A percentile compares a stretch with the other conserved stretches of the same genome.
Evolutionary conservation across 2,888 invertebrate genomes (phyloP).

Genomic region (Epirrhoe tristata): DNA sequence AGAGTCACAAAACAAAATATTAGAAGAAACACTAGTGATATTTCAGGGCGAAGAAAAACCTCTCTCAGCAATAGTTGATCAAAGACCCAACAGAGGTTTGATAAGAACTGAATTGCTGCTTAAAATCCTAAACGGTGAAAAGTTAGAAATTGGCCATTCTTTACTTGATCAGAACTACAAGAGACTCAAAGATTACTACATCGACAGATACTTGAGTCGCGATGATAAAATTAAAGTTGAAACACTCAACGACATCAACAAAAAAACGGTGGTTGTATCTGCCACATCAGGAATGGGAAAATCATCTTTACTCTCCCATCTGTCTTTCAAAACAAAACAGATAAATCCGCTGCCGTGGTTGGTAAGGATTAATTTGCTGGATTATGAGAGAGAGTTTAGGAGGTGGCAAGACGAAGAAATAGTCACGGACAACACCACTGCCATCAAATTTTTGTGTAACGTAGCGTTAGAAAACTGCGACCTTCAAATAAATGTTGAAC

Average conservation of each 20-base stretch:
- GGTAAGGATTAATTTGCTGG: conserved; percentile 50
- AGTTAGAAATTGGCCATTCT: conserved; percentile 50
- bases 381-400: conserved; percentile 46
- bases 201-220: conserved; percentile 46
- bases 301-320: conserved; percentile 52
- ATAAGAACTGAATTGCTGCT: conserved; percentile 47
- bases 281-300: conserved; percentile 55
- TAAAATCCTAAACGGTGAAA: conserved; percentile 48
- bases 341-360: conserved; percentile 51
- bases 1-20: conserved; percentile 45
- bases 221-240: conserved; percentile 43
- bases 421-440: conserved; percentile 23
- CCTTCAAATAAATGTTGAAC: conserved; percentile 34
- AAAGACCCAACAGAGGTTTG: conserved; percentile 39
- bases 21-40: conserved; percentile 42
- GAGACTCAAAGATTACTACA: conserved; percentile 49
- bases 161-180: conserved; percentile 46
- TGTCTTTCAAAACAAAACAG: conserved; percentile 52
- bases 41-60: conserved; percentile 52
- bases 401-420: conserved; percentile 44
- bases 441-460: conserved; percentile 48
- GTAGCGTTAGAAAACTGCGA: conserved; percentile 47
- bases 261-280: conserved; percentile 49
- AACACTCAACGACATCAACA: conserved; percentile 49
- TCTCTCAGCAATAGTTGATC: conserved; percentile 45